phyloP scores from a whole-genome alignment of 1,140 invertebrate genomes.

The Diorhabda elongata region DNA sequence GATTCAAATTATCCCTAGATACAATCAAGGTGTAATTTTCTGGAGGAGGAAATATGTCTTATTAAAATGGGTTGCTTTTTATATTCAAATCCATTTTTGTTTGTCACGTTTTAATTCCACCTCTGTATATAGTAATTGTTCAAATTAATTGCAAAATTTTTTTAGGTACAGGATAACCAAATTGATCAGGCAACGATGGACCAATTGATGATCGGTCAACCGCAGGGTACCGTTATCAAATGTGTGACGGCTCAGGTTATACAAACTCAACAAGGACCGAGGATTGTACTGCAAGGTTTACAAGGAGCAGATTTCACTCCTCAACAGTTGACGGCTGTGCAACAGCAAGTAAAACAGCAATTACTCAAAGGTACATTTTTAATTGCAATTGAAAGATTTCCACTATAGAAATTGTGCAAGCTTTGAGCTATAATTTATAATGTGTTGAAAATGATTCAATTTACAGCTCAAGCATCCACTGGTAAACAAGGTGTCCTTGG shows the following conservation, averaged over 20 bases:
- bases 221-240: constrained; percentile 81
- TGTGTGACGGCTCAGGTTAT: constrained; percentile 79
- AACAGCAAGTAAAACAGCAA: constrained; percentile 84
- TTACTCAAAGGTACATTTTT: constrained; percentile 66
- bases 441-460: neutral
- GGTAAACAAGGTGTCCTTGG: constrained; percentile 77
- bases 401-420: neutral
- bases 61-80: too few species aligned
- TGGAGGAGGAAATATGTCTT: too few species aligned
- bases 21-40: too few species aligned
- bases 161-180: constrained; percentile 24
- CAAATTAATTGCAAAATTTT: neutral
- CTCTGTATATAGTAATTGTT: too few species aligned
- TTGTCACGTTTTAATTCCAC: too few species aligned
- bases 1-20: too few species aligned
- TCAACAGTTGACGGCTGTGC: constrained; percentile 73
- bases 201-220: constrained; percentile 68
- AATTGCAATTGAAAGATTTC: neutral
- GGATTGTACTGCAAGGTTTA: constrained; percentile 78
- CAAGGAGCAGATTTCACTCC: constrained; percentile 76
- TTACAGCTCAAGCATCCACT: constrained; percentile 69
- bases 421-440: neutral
- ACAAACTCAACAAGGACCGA: constrained; percentile 74
- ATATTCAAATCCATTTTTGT: too few species aligned
- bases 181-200: constrained; percentile 57